These are phyloP conservation scores for Falco rusticolus DNA, from an alignment of 2,797 vertebrate species.

Conservation along the genomic window DNA sequence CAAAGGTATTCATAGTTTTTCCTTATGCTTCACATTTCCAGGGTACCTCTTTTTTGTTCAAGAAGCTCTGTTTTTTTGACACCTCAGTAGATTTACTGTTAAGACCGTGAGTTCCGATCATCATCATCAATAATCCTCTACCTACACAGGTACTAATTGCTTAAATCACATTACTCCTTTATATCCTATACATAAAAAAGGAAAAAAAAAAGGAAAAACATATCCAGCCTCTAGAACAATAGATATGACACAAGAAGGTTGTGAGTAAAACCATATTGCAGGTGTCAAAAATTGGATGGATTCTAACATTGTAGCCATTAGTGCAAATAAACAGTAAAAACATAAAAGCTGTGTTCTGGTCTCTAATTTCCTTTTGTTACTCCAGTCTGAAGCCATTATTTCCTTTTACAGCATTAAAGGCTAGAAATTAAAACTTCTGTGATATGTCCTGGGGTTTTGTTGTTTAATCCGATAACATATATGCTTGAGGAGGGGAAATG, in stretches of 20 bases:
- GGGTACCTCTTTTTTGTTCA: not conserved
- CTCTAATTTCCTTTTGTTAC: not conserved
- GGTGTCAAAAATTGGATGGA: not conserved
- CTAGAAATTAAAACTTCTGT: not conserved
- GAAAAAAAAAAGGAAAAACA: not conserved
- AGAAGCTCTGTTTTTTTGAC: not conserved
- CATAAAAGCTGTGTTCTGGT: not conserved
- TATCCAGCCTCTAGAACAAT: not conserved
- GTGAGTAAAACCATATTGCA: not conserved
- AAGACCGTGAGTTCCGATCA: not conserved
- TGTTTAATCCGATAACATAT: not conserved
- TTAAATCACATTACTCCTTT: not conserved
- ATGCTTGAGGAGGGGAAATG: not conserved
- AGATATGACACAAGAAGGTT: not conserved
- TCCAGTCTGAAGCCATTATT: not conserved
- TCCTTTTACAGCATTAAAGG: not conserved
- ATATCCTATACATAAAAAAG: not conserved
- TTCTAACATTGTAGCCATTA: not conserved
- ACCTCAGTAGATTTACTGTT: not conserved
- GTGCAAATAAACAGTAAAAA: not conserved
- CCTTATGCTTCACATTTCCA: not conserved
- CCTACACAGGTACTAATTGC: not conserved
- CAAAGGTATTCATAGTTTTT: not conserved
- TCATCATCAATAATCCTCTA: not conserved
- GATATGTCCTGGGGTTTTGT: not conserved